These are phyloP conservation scores for Uromys caudimaculatus DNA, from an alignment of 2,797 vertebrate genomes.

Conservation along the genomic window DNA sequence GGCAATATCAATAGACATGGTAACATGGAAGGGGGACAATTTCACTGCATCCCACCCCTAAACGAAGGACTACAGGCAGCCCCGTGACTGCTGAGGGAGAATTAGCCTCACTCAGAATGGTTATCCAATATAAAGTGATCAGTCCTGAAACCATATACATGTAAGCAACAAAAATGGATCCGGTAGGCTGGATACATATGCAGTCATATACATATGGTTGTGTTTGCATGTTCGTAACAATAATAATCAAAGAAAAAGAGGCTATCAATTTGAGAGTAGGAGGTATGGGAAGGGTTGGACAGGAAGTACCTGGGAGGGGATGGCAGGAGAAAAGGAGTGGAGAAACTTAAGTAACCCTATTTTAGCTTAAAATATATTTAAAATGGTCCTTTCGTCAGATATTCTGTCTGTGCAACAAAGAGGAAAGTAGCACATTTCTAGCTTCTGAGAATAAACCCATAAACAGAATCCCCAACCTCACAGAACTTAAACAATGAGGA, in stretches of 20 bases:
- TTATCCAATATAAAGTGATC: too few species aligned
- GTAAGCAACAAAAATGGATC: too few species aligned
- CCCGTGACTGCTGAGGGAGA: background rate
- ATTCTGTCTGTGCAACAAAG: background rate
- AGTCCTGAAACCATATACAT: background rate
- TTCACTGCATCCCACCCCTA: background rate
- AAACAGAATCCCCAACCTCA: background rate
- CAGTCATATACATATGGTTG: background rate
- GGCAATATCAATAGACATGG: background rate
- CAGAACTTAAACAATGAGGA: background rate
- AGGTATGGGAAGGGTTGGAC: too few species aligned
- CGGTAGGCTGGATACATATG: background rate
- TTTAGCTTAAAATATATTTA: background rate
- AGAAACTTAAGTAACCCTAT: background rate
- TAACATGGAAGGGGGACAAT: background rate
- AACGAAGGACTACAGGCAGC: background rate
- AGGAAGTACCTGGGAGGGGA: background rate
- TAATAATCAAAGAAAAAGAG: background rate
- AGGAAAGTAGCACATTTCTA: background rate
- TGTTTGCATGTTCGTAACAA: background rate
- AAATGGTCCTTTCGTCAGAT: background rate
- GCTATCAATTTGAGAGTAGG: background rate
- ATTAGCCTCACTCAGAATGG: background rate
- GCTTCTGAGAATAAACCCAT: background rate
- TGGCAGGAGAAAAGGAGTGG: background rate